These are phyloP conservation scores for Lepilemur septentrionalis DNA, from an alignment of 2,797 vertebrate species.

Conservation along the genomic window DNA sequence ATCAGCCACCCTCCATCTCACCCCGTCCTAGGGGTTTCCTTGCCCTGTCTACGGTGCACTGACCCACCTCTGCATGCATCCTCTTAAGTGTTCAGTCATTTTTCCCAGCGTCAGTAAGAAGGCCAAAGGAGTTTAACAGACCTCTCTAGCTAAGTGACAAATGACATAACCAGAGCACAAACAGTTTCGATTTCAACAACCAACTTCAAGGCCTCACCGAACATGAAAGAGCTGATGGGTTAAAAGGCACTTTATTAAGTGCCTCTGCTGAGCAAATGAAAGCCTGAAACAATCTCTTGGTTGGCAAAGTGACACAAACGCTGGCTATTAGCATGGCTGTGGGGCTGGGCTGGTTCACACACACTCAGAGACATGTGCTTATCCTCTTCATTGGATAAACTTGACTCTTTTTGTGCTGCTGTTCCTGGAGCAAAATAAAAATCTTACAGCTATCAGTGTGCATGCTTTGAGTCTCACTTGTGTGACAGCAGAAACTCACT, in stretches of 20 bases:
- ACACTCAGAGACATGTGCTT: background rate
- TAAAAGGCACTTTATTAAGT: constrained; percentile 40
- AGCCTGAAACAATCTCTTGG: background rate
- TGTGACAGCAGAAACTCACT: background rate
- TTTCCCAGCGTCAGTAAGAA: background rate
- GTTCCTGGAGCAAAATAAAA: constrained; percentile 38
- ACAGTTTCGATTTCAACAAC: background rate
- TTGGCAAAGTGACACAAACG: background rate
- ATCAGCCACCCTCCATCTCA: background rate
- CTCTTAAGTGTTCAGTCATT: background rate
- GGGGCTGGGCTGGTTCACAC: background rate
- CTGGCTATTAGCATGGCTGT: background rate
- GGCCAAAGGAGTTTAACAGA: background rate
- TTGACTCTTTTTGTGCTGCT: background rate
- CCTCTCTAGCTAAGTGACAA: constrained; percentile 7
- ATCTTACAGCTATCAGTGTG: background rate
- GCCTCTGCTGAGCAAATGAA: background rate
- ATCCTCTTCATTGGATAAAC: constrained; percentile 35
- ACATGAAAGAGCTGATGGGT: background rate
- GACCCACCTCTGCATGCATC: background rate
- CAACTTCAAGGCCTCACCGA: constrained; percentile 9
- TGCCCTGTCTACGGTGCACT: background rate
- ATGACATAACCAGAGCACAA: constrained; percentile 15
- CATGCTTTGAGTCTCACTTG: background rate
- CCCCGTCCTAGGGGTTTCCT: background rate